Percentiles rank a stretch among this genome's conserved stretches.
Evolutionary conservation across 1,140 invertebrate species (phyloP).

Genomic region (Zaprionus inermis): DNA sequence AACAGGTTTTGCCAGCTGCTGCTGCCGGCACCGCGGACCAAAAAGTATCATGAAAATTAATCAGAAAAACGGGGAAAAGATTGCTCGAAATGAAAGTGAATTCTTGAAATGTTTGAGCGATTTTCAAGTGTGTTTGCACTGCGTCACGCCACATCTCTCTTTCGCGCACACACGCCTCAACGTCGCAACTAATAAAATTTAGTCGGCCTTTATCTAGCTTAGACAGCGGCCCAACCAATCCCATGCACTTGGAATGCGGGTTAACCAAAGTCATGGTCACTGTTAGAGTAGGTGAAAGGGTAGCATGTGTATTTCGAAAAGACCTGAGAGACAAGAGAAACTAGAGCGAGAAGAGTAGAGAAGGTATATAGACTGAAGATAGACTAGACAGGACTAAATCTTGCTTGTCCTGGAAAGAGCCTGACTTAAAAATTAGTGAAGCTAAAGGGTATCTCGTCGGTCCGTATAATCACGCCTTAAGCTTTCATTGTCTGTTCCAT

Average conservation of each 20-base stretch:
- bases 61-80: neutral
- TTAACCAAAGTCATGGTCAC: neutral
- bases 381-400: too few species aligned
- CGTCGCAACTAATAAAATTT: slow-evolving; percentile 37
- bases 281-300: neutral
- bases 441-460: neutral
- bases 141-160: neutral
- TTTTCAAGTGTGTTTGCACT: slow-evolving; percentile 10
- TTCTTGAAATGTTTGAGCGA: neutral
- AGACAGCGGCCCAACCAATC: slow-evolving; percentile 6
- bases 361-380: too few species aligned
- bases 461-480: neutral
- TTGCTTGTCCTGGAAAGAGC: too few species aligned
- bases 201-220: slow-evolving; percentile 35
- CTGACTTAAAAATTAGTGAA: too few species aligned
- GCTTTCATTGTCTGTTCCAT: neutral
- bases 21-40: neutral
- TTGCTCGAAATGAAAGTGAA: neutral
- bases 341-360: neutral
- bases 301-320: too few species aligned
- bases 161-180: neutral
- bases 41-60: slow-evolving; percentile 12
- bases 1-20: slow-evolving; percentile 19
- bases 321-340: too few species aligned
- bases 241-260: neutral